Evolutionary conservation across 2,113 vertebrate species (phyloP).

Genomic region (Trogon melanurus): DNA sequence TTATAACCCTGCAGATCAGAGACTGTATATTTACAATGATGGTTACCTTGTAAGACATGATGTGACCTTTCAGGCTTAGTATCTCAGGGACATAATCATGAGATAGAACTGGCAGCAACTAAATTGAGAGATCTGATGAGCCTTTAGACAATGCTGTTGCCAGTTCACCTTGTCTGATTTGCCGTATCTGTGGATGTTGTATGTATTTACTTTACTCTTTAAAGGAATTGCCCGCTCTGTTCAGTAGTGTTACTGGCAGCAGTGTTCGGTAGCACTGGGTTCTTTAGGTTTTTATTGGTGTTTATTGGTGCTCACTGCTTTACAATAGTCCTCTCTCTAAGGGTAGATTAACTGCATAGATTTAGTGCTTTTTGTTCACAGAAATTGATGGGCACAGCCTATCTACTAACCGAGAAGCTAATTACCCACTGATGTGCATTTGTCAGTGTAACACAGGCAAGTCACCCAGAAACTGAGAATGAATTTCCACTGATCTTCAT

Average conservation of each 20-base stretch:
- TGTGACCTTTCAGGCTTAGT: slow-evolving; percentile 23
- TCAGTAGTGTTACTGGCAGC: neutral
- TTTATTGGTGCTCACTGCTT: neutral
- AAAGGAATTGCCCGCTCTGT: neutral
- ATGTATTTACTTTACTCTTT: neutral
- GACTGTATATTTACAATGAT: slow-evolving; percentile 76
- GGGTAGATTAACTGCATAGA: neutral
- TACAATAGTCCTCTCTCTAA: neutral
- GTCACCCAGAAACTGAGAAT: neutral
- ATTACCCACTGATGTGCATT: neutral
- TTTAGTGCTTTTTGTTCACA: neutral
- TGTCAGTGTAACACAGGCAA: slow-evolving; percentile 11
- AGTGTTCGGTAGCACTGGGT: neutral
- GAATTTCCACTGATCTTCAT: neutral
- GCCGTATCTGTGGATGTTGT: neutral
- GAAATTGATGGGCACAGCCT: neutral
- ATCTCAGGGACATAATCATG: neutral
- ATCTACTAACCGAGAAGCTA: neutral
- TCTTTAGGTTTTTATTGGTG: slow-evolving; percentile 2
- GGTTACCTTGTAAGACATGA: slow-evolving; percentile 75
- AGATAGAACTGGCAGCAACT: neutral
- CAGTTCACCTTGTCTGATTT: neutral
- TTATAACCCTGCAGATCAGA: slow-evolving; percentile 78
- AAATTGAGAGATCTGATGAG: neutral
- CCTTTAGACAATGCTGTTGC: neutral